Conservation (phyloP, 2,888 invertebrate genomes). For the Phragmatobia fuliginosa region DNA sequence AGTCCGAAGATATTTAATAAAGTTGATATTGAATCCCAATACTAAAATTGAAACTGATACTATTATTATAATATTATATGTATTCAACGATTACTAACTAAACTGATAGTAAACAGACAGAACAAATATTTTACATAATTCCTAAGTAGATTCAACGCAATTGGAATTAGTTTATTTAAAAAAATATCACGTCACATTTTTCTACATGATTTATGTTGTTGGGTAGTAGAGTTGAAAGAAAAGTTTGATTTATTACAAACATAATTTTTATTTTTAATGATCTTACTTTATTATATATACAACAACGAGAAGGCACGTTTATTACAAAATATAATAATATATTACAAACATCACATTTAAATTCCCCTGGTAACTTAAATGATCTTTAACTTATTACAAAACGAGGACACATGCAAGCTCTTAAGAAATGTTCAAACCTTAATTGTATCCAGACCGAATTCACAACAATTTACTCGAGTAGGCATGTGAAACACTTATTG, state of each 20-base stretch:
- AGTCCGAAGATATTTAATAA: background rate
- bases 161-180: background rate
- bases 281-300: conserved; percentile 30
- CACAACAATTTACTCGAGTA: conserved; percentile 18
- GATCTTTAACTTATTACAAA: conserved; percentile 42
- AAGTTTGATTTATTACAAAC: conserved; percentile 24
- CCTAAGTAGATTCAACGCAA: background rate
- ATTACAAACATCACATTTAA: conserved; percentile 62
- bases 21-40: background rate
- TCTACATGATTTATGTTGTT: background rate
- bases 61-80: too few relatives aligned
- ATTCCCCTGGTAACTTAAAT: conserved; percentile 68
- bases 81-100: background rate
- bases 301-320: conserved; percentile 53
- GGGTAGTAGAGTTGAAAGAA: conserved; percentile 1
- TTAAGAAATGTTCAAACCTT: conserved; percentile 11
- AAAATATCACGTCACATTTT: background rate
- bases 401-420: conserved; percentile 25
- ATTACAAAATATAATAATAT: conserved; percentile 37
- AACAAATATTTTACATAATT: background rate
- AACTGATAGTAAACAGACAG: background rate
- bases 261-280: conserved; percentile 41
- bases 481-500: conserved; percentile 62
- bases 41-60: background rate
- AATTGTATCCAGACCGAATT: conserved; percentile 11